Evolutionary conservation across 2,113 vertebrate genomes (phyloP).

Genomic region (Fulica atra): DNA sequence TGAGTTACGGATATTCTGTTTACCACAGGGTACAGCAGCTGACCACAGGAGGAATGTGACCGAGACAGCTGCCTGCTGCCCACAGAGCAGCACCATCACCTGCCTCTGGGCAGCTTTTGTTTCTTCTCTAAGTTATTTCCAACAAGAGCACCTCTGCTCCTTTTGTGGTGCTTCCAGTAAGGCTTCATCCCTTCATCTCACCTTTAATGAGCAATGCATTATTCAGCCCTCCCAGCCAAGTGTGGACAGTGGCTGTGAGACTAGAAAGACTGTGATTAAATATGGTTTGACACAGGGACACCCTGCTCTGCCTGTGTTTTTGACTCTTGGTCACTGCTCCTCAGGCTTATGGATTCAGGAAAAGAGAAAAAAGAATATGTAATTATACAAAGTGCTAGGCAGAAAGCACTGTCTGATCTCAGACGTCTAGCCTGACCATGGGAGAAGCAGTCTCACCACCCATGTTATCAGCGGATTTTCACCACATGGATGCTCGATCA

Average conservation of each 20-base stretch:
- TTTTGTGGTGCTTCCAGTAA: background rate
- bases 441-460: background rate
- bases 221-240: background rate
- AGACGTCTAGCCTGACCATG: background rate
- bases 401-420: background rate
- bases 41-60: background rate
- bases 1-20: fast-evolving
- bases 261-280: background rate
- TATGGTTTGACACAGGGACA: background rate
- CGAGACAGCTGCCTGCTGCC: background rate
- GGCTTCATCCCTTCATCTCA: background rate
- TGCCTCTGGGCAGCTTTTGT: background rate
- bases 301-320: background rate
- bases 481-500: background rate
- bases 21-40: background rate
- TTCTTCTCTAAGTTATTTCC: background rate
- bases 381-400: background rate
- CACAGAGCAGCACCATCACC: background rate
- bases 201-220: background rate
- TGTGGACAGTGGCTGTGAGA: background rate
- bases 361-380: background rate
- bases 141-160: background rate
- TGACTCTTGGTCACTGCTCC: background rate
- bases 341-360: background rate
- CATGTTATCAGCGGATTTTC: background rate